These are phyloP conservation scores for Slavum lentiscoides DNA, from an alignment of 2,888 invertebrate genomes.

Conservation along the genomic window DNA sequence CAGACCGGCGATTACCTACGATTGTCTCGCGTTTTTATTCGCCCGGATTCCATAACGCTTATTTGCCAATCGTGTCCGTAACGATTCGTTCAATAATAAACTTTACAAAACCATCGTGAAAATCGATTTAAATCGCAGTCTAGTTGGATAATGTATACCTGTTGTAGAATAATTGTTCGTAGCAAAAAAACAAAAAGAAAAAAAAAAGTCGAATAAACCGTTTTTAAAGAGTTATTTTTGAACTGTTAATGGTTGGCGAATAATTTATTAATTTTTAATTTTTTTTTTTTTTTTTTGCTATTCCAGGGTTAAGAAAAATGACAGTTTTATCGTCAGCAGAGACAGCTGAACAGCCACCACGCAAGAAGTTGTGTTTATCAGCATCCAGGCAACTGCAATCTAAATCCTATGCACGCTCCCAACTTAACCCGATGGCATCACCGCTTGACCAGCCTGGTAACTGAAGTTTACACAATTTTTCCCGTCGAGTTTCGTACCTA, in stretches of 20 bases:
- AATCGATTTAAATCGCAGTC: too few species aligned
- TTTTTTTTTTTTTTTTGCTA: not conserved
- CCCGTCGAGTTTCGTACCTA: constrained; percentile 23
- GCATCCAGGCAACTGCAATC: constrained; percentile 56
- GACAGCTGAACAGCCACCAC: constrained; percentile 62
- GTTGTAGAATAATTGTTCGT: too few species aligned
- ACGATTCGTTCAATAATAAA: too few species aligned
- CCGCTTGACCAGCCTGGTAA: constrained; percentile 56
- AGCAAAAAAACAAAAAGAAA: too few species aligned
- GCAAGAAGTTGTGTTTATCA: constrained; percentile 62
- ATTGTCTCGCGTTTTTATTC: too few species aligned
- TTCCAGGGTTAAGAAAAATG: constrained; percentile 62
- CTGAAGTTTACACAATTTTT: constrained; percentile 53
- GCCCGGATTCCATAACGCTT: too few species aligned
- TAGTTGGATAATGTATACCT: too few species aligned
- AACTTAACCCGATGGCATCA: constrained; percentile 55
- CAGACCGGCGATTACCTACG: too few species aligned
- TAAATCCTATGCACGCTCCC: constrained; percentile 53
- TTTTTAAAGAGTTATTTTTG: not conserved
- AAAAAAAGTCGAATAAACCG: too few species aligned
- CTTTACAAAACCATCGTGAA: too few species aligned
- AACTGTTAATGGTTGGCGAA: not conserved
- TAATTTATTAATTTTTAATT: not conserved
- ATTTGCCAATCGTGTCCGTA: too few species aligned
- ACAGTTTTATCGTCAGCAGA: constrained; percentile 63